These are phyloP conservation scores for Shinisaurus crocodilurus DNA, from an alignment of 2,113 vertebrate genomes.

Conservation along the genomic window DNA sequence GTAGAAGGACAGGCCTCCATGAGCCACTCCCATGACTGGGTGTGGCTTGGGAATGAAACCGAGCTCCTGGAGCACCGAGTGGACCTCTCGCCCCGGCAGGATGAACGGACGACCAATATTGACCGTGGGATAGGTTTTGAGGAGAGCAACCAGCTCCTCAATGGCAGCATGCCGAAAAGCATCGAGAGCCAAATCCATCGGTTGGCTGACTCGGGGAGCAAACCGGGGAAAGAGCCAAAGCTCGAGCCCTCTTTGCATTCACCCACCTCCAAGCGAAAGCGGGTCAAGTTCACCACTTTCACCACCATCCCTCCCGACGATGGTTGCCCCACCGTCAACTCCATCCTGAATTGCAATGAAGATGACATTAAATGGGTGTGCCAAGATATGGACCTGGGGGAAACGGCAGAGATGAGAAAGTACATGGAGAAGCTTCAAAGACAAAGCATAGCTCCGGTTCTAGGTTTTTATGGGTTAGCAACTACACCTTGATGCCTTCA, in stretches of 20 bases:
- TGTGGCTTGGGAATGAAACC: conserved; percentile 93
- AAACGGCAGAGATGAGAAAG: conserved; percentile 85
- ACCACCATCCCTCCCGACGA: conserved; percentile 86
- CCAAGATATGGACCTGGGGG: conserved; percentile 83
- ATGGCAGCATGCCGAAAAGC: conserved; percentile 80
- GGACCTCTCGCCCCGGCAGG: conserved; percentile 80
- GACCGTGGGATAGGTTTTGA: conserved; percentile 82
- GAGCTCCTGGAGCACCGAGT: conserved; percentile 87
- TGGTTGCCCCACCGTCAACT: conserved; percentile 82
- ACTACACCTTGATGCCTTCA: conserved; percentile 87
- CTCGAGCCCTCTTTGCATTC: conserved; percentile 78
- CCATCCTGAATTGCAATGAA: conserved; percentile 78
- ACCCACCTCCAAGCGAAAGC: conserved; percentile 89
- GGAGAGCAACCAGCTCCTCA: conserved; percentile 82
- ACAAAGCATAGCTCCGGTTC: conserved; percentile 72
- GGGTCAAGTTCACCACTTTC: conserved; percentile 94
- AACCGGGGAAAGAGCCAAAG: conserved; percentile 76
- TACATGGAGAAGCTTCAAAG: conserved; percentile 89
- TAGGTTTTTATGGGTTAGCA: conserved; percentile 26
- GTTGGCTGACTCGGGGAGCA: conserved; percentile 66
- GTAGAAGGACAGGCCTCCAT: conserved; percentile 86
- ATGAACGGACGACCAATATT: conserved; percentile 86
- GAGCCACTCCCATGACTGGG: conserved; percentile 96
- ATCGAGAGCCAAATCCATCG: conserved; percentile 81
- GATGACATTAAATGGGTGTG: conserved; percentile 94